These are phyloP conservation scores for Progne subis DNA, from an alignment of 2,113 vertebrate genomes.

Conservation along the genomic window DNA sequence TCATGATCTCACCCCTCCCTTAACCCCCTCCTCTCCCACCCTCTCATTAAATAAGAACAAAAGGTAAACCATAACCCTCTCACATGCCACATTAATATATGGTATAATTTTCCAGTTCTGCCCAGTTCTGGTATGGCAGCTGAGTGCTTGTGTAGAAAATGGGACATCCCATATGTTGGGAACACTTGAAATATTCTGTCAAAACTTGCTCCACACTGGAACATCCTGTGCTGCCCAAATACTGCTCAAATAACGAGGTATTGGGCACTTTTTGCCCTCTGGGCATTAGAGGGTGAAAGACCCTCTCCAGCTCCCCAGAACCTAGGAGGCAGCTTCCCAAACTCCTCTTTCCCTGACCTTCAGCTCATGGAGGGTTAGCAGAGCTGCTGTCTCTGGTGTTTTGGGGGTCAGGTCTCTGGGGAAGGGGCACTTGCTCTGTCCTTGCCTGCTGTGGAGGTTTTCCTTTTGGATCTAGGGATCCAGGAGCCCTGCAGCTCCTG, in stretches of 20 bases:
- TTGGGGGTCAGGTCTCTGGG: neutral
- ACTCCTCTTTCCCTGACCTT: neutral
- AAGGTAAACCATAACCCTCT: slow-evolving; percentile 57
- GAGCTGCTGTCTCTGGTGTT: neutral
- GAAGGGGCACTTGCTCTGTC: neutral
- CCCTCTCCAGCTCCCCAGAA: neutral
- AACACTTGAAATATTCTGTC: neutral
- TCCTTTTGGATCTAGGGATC: neutral
- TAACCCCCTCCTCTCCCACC: slow-evolving; percentile 48
- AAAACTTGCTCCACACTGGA: neutral
- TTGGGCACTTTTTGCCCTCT: neutral
- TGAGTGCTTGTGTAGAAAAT: neutral
- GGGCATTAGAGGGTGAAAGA: neutral
- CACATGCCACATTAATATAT: slow-evolving; percentile 29
- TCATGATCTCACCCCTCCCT: slow-evolving; percentile 59
- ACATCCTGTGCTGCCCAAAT: neutral
- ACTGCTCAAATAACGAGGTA: neutral
- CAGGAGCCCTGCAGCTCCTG: neutral
- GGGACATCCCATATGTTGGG: neutral
- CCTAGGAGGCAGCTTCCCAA: neutral
- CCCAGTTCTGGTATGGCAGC: slow-evolving; percentile 33
- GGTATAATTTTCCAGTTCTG: slow-evolving; percentile 59
- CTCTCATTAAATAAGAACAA: slow-evolving; percentile 71
- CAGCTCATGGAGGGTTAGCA: neutral
- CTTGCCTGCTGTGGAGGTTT: neutral